Base-by-base conservation (phyloP, 2,797 vertebrate species). In the Gymnocypris eckloni region DNA sequence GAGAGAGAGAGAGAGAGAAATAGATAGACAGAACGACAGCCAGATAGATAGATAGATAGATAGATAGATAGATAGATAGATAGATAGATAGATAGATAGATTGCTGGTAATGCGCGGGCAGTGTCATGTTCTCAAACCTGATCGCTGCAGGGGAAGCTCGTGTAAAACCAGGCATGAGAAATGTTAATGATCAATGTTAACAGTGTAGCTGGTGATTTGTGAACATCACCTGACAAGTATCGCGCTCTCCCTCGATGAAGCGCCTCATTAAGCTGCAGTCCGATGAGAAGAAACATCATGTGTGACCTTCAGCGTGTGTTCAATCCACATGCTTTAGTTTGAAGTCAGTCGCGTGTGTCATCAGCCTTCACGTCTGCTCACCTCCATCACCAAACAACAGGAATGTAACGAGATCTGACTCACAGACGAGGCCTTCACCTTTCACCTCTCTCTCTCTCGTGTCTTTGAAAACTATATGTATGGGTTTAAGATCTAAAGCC, bases 121-220 rank as follows among this genome's bases (percentile, higher is more conserved):
- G 56, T 50, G 75, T 85, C 88, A 43, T 61, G 82, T 82, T 82
- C 72, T 45, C 43, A 64, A 79, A 45, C 77, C 72, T 56, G 39
- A 70, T 64, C 16, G 50, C 83, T 54, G 22, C 64, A 16, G 76
- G 81, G 69, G 28, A 37, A 69, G 64, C 39, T 85, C 48, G 10
- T 77, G 52, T 75, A 78, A 85, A 70, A 25, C 75, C 86, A 77
- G 72, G 76, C 70, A 22, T 64, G 72, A 86, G 59, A 83, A 81
- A 86, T 25, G 69, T 13, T 72, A 71, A 87, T 73, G 72, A 72
- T 22, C 45, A 9, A 9, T 78, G 84, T 54, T 73, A 82, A 59
- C 28, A 64, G 25, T 18, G 28, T 61, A 71, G 86, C 77, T 52
- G 71, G 39, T 79, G 64, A 73, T 84, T 79, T 78, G 25, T 50